Evolutionary conservation across 2,797 vertebrate genomes (phyloP).

Genomic region (Australoheros facetus): DNA sequence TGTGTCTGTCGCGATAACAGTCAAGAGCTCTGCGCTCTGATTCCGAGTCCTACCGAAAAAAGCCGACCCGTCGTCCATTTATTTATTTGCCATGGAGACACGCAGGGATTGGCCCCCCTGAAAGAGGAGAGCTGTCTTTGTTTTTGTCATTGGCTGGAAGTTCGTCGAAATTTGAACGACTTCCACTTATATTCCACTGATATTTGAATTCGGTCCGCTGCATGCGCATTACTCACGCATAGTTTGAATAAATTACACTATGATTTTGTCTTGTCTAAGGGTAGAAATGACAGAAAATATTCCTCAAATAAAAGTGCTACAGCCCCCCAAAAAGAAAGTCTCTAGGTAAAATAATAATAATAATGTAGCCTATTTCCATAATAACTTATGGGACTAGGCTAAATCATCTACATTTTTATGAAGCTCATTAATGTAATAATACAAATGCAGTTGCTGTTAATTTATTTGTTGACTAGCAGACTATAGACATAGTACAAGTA

Average conservation of each 20-base stretch:
- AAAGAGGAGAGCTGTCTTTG: conserved; percentile 30
- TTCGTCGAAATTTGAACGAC: conserved; percentile 19
- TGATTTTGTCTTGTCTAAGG: too few species aligned
- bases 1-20: conserved; percentile 37
- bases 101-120: conserved; percentile 50
- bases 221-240: background rate
- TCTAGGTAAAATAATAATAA: background rate
- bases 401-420: background rate
- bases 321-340: background rate
- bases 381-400: background rate
- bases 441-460: background rate
- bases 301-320: background rate
- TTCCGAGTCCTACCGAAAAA: conserved; percentile 63
- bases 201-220: background rate
- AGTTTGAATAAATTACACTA: background rate
- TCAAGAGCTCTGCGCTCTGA: conserved; percentile 36
- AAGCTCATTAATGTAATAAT: background rate
- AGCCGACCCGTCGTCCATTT: conserved; percentile 43
- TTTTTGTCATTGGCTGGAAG: conserved; percentile 30
- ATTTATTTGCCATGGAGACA: conserved; percentile 46
- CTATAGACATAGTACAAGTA: too few species aligned
- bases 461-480: too few species aligned
- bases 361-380: too few species aligned
- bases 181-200: background rate
- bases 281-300: background rate